Evolutionary conservation across 2,797 vertebrate species (phyloP).

Genomic region (Tolypeutes matacus): DNA sequence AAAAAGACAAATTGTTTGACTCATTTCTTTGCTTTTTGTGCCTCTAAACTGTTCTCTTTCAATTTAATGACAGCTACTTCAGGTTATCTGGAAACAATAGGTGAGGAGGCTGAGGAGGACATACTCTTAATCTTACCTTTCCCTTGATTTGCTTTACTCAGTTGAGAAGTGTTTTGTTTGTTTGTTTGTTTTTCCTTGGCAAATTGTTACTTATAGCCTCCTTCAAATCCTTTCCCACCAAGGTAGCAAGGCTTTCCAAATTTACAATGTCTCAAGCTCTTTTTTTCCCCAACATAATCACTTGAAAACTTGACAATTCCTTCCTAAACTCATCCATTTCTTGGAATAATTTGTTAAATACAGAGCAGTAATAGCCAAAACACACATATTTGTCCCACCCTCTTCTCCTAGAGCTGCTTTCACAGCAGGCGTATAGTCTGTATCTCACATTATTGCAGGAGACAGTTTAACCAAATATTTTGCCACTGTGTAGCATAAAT

Average conservation of each 20-base stretch:
- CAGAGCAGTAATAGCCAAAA: neutral
- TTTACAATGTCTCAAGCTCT: neutral
- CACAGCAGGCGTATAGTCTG: neutral
- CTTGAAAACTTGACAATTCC: neutral
- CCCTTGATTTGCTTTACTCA: neutral
- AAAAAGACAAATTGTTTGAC: neutral
- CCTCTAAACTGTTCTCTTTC: neutral
- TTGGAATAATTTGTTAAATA: constrained; percentile 23
- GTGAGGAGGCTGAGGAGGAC: neutral
- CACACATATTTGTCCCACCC: neutral
- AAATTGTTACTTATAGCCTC: neutral
- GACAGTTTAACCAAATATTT: constrained; percentile 17
- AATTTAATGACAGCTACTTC: neutral
- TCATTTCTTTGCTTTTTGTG: neutral
- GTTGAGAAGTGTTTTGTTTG: neutral
- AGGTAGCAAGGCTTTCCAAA: neutral
- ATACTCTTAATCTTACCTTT: neutral
- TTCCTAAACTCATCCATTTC: neutral
- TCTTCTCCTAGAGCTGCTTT: neutral
- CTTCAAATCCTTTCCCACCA: neutral
- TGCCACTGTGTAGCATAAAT: neutral
- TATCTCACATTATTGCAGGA: neutral
- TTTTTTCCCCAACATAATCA: neutral
- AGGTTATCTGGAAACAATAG: neutral
- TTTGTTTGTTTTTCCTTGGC: no score